Evolutionary conservation across 1,140 invertebrate species (phyloP), one percentile per base, ranked within the genome.

Genomic region (Scylla paramamosain): DNA sequence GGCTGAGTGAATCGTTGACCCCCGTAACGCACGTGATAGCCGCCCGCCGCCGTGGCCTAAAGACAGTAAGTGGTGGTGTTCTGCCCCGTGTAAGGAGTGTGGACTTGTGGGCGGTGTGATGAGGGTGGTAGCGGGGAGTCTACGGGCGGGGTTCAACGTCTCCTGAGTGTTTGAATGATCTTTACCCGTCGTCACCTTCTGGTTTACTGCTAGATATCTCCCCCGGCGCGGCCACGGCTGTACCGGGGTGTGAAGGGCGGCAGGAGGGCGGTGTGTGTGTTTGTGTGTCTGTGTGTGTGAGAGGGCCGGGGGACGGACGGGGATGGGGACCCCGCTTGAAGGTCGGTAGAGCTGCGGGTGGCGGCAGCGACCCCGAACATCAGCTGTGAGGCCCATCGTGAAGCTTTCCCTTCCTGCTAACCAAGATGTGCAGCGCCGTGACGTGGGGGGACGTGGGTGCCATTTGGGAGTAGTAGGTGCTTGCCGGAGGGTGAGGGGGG

Each of bases 401-500:
- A n/a, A 77, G n/a, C 67, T 77, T 77, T 77, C 67, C 67, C 67
- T 77, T 77, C 52, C 52, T 77, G 67, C 25, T n/a, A 77, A 77
- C 67, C 67, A 77, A 77, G 67, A 77, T 77, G 67, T 77, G 67
- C 67, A n/a, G 25, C 67, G 4, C 67, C 67, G 67, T 77, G 67
- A 77, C 67, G 67, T 0, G 67, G 25, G 1, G 20, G 67, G 67
- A 20, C 12, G 20, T 12, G 67, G 67, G 20, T 12, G 39, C 39
- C 39, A 39, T 39, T 39, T 39, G 39, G 39, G 39, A 39, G 39
- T 39, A 39, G 39, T 39, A 2, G 39, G 39, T 39, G 39, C 39
- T 39, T 39, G 39, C 39, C 6, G 39, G 39, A 39, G 39, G 39
- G 39, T 39, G 67, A 1, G n/a, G 20, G 67, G 67, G 67, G 67